Conservation (phyloP, 2,113 vertebrate species). For the Uria lomvia region DNA sequence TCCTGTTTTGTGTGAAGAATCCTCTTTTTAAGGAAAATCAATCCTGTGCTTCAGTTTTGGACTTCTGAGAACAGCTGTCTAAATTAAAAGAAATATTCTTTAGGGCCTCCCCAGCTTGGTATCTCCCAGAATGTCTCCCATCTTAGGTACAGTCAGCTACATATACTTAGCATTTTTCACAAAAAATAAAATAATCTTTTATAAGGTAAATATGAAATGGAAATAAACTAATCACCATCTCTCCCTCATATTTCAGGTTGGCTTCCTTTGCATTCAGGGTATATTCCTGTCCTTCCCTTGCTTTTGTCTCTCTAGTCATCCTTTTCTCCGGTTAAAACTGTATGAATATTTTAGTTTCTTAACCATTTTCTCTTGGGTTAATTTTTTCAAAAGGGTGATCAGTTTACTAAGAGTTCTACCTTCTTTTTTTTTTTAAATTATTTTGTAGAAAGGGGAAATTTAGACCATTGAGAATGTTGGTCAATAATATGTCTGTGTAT, state of each 20-base stretch:
- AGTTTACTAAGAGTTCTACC: background rate
- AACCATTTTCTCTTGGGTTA: background rate
- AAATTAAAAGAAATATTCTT: background rate
- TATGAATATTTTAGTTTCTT: background rate
- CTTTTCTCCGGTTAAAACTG: background rate
- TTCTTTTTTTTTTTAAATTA: background rate
- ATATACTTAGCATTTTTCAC: background rate
- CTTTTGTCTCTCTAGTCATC: background rate
- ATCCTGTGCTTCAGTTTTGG: background rate
- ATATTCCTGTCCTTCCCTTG: background rate
- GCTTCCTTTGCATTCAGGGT: background rate
- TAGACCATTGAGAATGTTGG: background rate
- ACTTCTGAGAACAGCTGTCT: background rate
- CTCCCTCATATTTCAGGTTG: background rate
- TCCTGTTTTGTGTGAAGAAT: background rate
- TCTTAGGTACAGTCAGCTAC: background rate
- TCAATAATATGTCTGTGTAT: background rate
- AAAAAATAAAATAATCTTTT: background rate
- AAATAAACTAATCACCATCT: background rate
- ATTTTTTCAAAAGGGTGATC: background rate
- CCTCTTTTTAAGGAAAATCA: background rate
- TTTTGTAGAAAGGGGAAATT: background rate
- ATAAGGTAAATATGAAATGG: background rate
- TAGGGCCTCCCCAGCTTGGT: background rate
- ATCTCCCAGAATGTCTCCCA: background rate